Base-by-base conservation (phyloP, 92 coral and sea anemone species). In the Plumapathes pennacea region DNA sequence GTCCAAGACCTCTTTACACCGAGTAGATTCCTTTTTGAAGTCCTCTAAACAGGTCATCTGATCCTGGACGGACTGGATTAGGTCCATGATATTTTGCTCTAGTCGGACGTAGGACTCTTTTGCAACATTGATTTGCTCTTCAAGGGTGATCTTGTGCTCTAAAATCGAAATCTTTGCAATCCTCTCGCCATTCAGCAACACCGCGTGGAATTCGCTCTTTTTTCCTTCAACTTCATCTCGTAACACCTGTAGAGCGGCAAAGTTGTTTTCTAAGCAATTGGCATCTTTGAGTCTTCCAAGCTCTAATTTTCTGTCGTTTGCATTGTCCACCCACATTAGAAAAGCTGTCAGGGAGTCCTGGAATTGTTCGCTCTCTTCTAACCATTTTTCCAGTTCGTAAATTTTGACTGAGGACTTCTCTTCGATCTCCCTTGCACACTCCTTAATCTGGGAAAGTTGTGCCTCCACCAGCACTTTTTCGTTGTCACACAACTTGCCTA, bases 1-100 rank as follows among this genome's bases (percentile, higher is more conserved):
- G 29, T 57, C 38, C 5, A 67, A 61, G 7, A 86, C 65, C 19
- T 36, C 31, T 31, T 53, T 74, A 31, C 87, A 85, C 2, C 57
- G 43, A 32, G 72, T 58, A 11, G 80, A 21, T 36, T 79, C 79
- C 17, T 77, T 70, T 48, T 85, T 57, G 30, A 85, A 85, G 15
- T 70, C 54, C 32, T 49, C 46, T 24, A 45, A 14, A 25, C 51
- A 63, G 13, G 25, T 54, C 14, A 25, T 49, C 17, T 64, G 60
- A 24, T 57, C 71, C 27, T 44, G 67, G 25, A 59, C 7, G 20
- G 48, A 13, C 29, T 44, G 54, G 24, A 72, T 1, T 33, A 50
- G 37, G 25, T 17, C 56, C 17, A 32, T 46, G 24, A 52, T 44
- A 9, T 74, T 46, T 32, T 29, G 24, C 28, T 38, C 67, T 7